Evolutionary conservation across 2,113 vertebrate species (phyloP), one percentile per base, ranked within the genome.

Genomic region (Morphnarchus princeps): DNA sequence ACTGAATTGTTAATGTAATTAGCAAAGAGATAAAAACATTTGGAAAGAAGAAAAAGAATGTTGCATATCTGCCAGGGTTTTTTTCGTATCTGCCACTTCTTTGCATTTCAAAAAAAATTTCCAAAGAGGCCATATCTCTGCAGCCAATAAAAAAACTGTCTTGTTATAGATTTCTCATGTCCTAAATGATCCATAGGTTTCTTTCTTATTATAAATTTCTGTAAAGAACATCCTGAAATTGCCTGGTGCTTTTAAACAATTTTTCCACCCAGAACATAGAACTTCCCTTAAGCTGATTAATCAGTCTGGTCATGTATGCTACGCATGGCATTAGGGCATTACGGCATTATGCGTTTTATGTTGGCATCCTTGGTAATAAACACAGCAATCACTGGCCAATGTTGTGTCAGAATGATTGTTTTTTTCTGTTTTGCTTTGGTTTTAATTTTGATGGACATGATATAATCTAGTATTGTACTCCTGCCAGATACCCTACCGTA

Each of bases 31-130:
- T 24, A 62, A 66, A 86, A 82, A 12, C 9, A 45, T 66, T 77
- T 55, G 25, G 40, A 66, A 62, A 92, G n/a, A 66, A 59, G 15
- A 55, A 55, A 47, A 82, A 61, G 2, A 43, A 54, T 15, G 7
- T 29, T 69, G 11, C 16, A 16, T 69, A 42, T 43, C 6, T 16
- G n/a, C 1, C 1, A 1, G 9, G 10, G 7, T 9, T 25, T 31
- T 24, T 45, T 31, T 81, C 6, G 24, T 45, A 58, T 50, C 43
- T 80, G 49, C 13, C 9, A 58, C 8, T 80, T 54, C 49, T 26
- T 77, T 63, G 7, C 29, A 18, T 50, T 88, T 74, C 47, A 80
- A 43, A 63, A 80, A 84, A 47, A n/a, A 25, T 29, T 74, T 84
- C 61, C 55, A 40, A 28, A 74, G 21, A 63, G 15, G 10, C 6